Percentiles rank a stretch among this genome's conserved stretches.
These are phyloP conservation scores for Drosophila quinaria DNA, from an alignment of 2,888 invertebrate genomes.

Conservation along the genomic window DNA sequence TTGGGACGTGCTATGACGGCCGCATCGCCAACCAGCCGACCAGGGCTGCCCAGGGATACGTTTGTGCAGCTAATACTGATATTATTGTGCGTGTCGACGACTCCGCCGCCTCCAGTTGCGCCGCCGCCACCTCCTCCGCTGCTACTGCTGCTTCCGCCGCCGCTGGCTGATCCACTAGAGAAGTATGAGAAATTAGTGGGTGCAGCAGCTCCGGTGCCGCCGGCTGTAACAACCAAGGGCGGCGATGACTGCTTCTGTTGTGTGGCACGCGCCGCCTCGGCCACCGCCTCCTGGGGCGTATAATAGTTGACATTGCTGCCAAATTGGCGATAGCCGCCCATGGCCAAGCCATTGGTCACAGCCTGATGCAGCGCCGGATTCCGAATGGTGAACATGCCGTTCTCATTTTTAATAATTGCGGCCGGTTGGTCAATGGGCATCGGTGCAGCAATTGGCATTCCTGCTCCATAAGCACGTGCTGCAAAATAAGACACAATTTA, in stretches of 20 bases:
- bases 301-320: conserved; percentile 83
- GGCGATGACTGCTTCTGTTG: conserved; percentile 60
- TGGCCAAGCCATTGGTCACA: conserved; percentile 83
- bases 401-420: conserved; percentile 90
- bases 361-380: conserved; percentile 88
- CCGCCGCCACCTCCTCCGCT: conserved; percentile 48
- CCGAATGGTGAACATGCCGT: conserved; percentile 94
- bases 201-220: conserved; percentile 13
- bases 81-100: conserved; percentile 80
- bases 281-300: conserved; percentile 83
- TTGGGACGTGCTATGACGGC: conserved; percentile 82
- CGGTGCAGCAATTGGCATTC: conserved; percentile 68
- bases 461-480: conserved; percentile 68
- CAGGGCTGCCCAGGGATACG: conserved; percentile 64
- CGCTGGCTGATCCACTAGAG: conserved; percentile 68
- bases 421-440: conserved; percentile 87
- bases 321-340: conserved; percentile 83
- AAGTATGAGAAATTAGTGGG: conserved; percentile 80
- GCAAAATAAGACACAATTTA: conserved; percentile 7
- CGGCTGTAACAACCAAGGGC: conserved; percentile 30
- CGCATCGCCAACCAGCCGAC: conserved; percentile 79
- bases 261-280: conserved; percentile 80
- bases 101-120: conserved; percentile 29
- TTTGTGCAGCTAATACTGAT: conserved; percentile 83
- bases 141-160: conserved; percentile 37